Evolutionary conservation across 2,888 invertebrate genomes (phyloP), one percentile per base, ranked within the genome.

Genomic region (Andrena marginata): DNA sequence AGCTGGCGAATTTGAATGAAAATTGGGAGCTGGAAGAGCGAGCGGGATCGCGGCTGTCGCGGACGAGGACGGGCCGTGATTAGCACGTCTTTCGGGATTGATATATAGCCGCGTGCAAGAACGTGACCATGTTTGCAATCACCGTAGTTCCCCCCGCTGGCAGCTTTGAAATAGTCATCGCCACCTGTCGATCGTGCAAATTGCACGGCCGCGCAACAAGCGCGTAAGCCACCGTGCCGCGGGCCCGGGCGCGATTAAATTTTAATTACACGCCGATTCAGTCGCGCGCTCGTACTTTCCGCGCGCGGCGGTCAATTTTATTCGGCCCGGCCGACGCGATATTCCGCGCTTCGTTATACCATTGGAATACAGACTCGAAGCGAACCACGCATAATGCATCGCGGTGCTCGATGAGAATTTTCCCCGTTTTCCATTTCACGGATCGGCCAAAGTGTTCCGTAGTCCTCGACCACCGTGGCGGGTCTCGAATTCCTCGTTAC

Each of bases 111-210:
- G 70, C 26, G 16, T 72, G 68, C 65, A 84, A 82, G 86, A 86
- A 86, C 87, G 87, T 87, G 87, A 87, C 74, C 80, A 76, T 74
- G 73, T 87, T 87, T 64, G 79, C 78, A 87, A 85, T 85, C 85
- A 87, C 64, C 73, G 79, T 63, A 54, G 70, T 60, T 59, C 74
- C 74, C 60, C 29, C 35, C 54, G 23, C 23, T 23, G 71, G 62
- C 71, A 64, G 49, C 69, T 78, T 81, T 76, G 75, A 87, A 85
- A 85, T 84, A 85, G 87, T 87, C 87, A 87, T 87, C 73, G 85
- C 87, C 87, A 87, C 87, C 87, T 87, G 87, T 86, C 87, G 87
- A 87, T 87, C 82, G 77, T 78, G 81, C 74, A 80, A 85, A 82
- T 82, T 87, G 77, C 67, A 78, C 69, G 78, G 68, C 60, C 77